Base-by-base conservation (phyloP, 2,888 invertebrate species). In the Calliphora vomitoria region DNA sequence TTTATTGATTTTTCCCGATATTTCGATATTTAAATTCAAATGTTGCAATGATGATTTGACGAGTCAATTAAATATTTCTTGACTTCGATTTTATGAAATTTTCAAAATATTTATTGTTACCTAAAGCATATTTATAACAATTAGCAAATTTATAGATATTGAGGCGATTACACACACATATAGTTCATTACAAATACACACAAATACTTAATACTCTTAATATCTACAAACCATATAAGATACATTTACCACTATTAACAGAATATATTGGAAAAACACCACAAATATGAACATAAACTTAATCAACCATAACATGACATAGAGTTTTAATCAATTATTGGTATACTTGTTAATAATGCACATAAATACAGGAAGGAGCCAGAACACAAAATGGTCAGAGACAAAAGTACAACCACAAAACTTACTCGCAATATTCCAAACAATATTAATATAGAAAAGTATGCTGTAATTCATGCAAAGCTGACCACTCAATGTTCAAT, bases 271-370 rank as follows among this genome's bases (percentile, higher is more conserved):
- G 1, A 13, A 60, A 35, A 60, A 60, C 35, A 8, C 35, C 13
- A 60, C 8, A 60, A 13, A 31, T 60, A 31, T 15, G 4, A 69
- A 41, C 18, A 50, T 25, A 31, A 41, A 41, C 8, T 74, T 74
- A 74, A 44, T 58, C 58, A 75, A 47, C 60, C 75, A 62, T 50
- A 41, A 76, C 8, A 50, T 50, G 6, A 11, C 53, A 50, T 25
- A 55, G n/a, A 18, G 5, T 35, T 74, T 82, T 66, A 76, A 75
- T 53, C 69, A 76, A 53, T 82, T 69, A 76, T 82, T 47, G 11
- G 5, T 18, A 62, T 62, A 69, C 44, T 69, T 76, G 41, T 68
- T 25, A 58, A 76, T 53, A 69, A 69, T 53, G 20, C 75, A 68
- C 50, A 68, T 66, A 31, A 53, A 81, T 55, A 47, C 15, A 38